phyloP scores from a whole-genome alignment of 2,888 invertebrate species.

The Brenthis daphne region DNA sequence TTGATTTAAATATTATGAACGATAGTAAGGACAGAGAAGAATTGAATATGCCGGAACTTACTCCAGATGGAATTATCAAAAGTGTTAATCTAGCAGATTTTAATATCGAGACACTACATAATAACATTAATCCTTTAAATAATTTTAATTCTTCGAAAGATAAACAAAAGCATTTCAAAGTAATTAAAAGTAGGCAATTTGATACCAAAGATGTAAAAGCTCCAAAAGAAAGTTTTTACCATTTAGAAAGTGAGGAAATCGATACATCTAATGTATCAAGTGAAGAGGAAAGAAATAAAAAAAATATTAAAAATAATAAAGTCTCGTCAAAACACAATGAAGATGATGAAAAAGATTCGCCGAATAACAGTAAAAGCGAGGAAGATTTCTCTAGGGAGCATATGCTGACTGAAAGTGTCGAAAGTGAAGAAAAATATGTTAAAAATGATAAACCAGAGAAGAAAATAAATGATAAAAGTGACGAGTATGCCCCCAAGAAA shows the following conservation, averaged over 20 bases:
- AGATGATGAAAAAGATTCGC: neutral
- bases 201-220: slow-evolving; percentile 13
- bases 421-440: neutral
- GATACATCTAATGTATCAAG: slow-evolving; percentile 19
- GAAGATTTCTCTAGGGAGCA: slow-evolving; percentile 6
- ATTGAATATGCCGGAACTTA: slow-evolving; percentile 30
- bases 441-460: slow-evolving; percentile 1
- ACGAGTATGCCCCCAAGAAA: neutral
- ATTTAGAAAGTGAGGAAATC: slow-evolving; percentile 42
- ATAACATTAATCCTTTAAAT: slow-evolving; percentile 36
- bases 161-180: slow-evolving; percentile 38
- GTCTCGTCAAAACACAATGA: neutral
- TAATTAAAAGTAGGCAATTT: slow-evolving; percentile 24
- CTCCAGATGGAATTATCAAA: slow-evolving; percentile 48
- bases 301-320: slow-evolving; percentile 16
- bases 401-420: neutral
- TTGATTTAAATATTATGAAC: slow-evolving; percentile 55
- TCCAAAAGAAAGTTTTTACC: slow-evolving; percentile 40
- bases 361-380: neutral
- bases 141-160: slow-evolving; percentile 31
- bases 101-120: slow-evolving; percentile 64
- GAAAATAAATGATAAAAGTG: neutral
- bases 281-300: slow-evolving; percentile 16
- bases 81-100: slow-evolving; percentile 63
- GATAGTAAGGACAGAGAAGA: slow-evolving; percentile 45